Evolutionary conservation across 2,113 vertebrate species (phyloP).

Genomic region (Xerus inauris): DNA sequence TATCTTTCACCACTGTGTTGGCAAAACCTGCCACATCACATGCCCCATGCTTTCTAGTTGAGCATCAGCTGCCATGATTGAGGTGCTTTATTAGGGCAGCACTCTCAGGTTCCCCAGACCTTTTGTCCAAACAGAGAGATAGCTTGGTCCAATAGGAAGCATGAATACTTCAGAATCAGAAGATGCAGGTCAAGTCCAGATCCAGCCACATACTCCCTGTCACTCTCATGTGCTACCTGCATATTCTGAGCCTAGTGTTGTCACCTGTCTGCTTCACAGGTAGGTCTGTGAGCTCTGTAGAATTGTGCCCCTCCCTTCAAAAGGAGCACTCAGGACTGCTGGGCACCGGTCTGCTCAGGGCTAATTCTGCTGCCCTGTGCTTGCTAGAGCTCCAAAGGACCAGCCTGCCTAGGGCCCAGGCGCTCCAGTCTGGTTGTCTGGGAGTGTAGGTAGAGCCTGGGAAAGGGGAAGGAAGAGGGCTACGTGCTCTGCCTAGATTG

Average conservation of each 20-base stretch:
- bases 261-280: neutral
- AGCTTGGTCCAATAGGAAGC: neutral
- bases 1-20: neutral
- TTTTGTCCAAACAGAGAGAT: neutral
- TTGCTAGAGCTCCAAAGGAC: neutral
- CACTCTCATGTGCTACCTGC: neutral
- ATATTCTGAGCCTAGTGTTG: neutral
- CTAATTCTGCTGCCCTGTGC: neutral
- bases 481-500: neutral
- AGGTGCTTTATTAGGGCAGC: neutral
- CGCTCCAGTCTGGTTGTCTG: neutral
- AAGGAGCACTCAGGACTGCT: neutral
- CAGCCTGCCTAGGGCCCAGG: neutral
- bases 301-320: neutral
- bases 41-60: neutral
- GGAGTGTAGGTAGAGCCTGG: neutral
- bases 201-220: neutral
- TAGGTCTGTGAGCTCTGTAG: neutral
- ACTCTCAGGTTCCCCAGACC: neutral
- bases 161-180: neutral
- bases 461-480: neutral
- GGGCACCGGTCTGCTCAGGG: neutral
- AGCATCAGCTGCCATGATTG: neutral
- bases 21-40: neutral
- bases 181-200: neutral